phyloP scores from a whole-genome alignment of 2,113 vertebrate species.

The Egretta garzetta region DNA sequence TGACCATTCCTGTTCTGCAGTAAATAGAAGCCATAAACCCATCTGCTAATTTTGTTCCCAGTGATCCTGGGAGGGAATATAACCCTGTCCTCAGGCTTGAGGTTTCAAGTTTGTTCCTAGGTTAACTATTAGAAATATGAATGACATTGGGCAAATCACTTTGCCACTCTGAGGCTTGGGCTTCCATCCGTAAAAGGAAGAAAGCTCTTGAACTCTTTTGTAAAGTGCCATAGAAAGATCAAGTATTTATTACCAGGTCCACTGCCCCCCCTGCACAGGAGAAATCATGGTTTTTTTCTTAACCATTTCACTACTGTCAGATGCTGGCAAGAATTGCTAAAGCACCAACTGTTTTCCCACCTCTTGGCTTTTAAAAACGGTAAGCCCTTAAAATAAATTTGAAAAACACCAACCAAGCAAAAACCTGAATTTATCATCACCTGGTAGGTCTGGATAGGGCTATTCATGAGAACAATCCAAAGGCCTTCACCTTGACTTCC shows the following conservation, averaged over 20 bases:
- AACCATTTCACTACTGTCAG: background rate
- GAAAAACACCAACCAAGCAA: conserved; percentile 55
- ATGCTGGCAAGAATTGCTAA: background rate
- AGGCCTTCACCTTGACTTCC: conserved; percentile 64
- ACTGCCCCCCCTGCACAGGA: background rate
- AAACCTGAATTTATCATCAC: conserved; percentile 52
- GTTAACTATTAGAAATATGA: background rate
- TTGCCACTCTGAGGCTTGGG: background rate
- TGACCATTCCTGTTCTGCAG: background rate
- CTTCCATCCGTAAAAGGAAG: background rate
- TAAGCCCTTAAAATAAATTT: conserved; percentile 49
- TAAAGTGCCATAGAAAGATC: background rate
- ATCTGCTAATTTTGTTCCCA: background rate
- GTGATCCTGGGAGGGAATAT: background rate
- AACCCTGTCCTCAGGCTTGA: background rate
- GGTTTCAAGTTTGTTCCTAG: background rate
- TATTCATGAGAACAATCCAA: conserved; percentile 64
- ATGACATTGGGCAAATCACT: background rate
- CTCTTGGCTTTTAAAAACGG: conserved; percentile 31
- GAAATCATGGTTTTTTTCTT: background rate
- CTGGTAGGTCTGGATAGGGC: conserved; percentile 41
- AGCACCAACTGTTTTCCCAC: background rate
- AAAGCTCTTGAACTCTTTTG: background rate
- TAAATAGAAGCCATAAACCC: background rate
- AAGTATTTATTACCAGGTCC: background rate